Evolutionary conservation across 2,113 vertebrate species (phyloP).

Genomic region (Xenotilapia caudafasciata): DNA sequence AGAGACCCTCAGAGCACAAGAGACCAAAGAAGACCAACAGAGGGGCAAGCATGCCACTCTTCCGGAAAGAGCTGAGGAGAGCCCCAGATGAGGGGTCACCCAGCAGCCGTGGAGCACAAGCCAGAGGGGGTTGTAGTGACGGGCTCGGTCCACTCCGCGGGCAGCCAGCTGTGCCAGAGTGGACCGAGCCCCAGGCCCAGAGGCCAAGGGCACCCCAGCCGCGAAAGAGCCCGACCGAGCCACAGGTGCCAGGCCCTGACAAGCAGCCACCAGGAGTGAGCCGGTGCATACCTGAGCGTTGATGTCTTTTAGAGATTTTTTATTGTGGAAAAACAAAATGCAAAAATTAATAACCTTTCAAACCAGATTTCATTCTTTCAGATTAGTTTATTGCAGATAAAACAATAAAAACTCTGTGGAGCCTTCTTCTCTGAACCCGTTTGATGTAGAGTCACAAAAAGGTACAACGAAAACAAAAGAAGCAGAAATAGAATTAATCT

Average conservation of each 20-base stretch:
- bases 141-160: rapidly evolving
- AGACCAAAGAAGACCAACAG: rapidly evolving
- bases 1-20: rapidly evolving
- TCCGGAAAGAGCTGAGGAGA: background rate
- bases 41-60: background rate
- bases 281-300: background rate
- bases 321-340: rapidly evolving
- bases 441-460: background rate
- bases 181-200: rapidly evolving
- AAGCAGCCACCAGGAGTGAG: background rate
- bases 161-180: background rate
- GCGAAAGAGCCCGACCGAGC: rapidly evolving
- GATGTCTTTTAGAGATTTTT: rapidly evolving
- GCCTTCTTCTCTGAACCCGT: background rate
- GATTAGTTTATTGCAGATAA: rapidly evolving
- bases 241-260: background rate
- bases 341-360: background rate
- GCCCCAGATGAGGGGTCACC: rapidly evolving
- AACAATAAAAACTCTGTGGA: background rate
- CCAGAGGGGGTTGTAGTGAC: rapidly evolving
- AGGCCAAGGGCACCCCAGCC: background rate
- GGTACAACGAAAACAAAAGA: rapidly evolving
- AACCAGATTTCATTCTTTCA: background rate
- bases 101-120: background rate
- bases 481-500: background rate